phyloP scores from a whole-genome alignment of 2,888 invertebrate genomes.

The Amaurobius ferox region DNA sequence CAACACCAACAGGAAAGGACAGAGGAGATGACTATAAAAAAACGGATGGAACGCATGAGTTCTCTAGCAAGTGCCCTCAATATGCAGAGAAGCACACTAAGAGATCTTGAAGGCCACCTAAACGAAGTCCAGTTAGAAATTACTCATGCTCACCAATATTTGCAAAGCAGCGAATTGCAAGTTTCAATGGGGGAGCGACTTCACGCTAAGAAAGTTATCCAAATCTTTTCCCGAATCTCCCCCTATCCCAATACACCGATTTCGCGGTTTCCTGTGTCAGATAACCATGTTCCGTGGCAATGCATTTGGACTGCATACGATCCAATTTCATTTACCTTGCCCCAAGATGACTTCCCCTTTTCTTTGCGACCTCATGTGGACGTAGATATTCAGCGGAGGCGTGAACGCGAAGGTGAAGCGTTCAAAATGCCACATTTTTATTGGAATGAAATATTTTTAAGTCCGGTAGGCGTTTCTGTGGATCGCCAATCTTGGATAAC shows the following conservation, averaged over 20 bases:
- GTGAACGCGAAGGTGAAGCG: conserved; percentile 19
- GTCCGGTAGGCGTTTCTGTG: conserved; percentile 30
- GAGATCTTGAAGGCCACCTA: conserved; percentile 18
- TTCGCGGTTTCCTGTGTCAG: conserved; percentile 45
- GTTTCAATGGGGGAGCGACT: conserved; percentile 24
- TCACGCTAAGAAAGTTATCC: conserved; percentile 27
- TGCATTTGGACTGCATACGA: conserved; percentile 30
- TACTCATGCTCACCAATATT: conserved; percentile 6
- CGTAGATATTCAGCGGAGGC: conserved; percentile 29
- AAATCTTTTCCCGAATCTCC: conserved; percentile 44
- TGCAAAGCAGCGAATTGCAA: not conserved
- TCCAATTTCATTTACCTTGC: conserved; percentile 46
- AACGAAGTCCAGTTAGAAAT: conserved; percentile 33
- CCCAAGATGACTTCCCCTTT: conserved; percentile 19
- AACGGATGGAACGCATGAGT: conserved; percentile 55
- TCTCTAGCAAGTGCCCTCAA: conserved; percentile 16
- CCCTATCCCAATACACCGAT: conserved; percentile 52
- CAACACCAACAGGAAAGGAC: not conserved
- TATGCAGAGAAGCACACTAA: conserved; percentile 18
- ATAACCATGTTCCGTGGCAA: conserved; percentile 44
- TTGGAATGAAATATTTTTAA: conserved; percentile 25
- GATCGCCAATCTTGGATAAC: conserved; percentile 42
- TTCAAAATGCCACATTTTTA: conserved; percentile 23
- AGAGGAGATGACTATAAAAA: conserved; percentile 1
- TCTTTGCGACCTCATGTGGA: conserved; percentile 31